Evolutionary conservation across 1,140 invertebrate genomes (phyloP).

Genomic region (Eueides isabella): DNA sequence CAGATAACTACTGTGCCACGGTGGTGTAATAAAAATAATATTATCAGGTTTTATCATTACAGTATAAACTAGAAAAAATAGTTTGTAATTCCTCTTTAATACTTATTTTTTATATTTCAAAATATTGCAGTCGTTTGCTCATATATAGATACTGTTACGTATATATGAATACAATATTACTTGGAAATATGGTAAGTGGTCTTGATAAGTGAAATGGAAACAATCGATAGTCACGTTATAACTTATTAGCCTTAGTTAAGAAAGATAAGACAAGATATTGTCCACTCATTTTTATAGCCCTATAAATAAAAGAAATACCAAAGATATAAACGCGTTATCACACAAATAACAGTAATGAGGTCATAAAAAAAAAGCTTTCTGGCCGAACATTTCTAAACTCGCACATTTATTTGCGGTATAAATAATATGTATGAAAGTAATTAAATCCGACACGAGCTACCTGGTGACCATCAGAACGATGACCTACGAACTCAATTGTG

Average conservation of each 20-base stretch:
- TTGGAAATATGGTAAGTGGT: conserved; percentile 29
- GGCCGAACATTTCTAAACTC: conserved; percentile 53
- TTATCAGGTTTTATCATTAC: not conserved
- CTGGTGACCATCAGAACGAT: conserved; percentile 39
- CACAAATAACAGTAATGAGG: conserved; percentile 58
- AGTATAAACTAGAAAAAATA: not conserved
- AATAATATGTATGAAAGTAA: conserved; percentile 29
- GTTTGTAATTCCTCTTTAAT: not conserved
- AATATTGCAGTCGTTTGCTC: not conserved
- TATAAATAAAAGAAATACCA: conserved; percentile 62
- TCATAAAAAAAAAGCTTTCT: conserved; percentile 58
- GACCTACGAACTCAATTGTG: conserved; percentile 69
- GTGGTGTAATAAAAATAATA: not conserved
- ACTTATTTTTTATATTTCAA: not conserved
- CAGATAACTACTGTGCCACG: not conserved
- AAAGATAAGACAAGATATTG: conserved; percentile 56
- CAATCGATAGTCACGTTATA: conserved; percentile 41
- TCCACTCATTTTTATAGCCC: conserved; percentile 51
- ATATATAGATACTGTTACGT: conserved; percentile 2
- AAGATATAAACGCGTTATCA: conserved; percentile 64
- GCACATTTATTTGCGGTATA: conserved; percentile 38
- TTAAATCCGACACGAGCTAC: conserved; percentile 39
- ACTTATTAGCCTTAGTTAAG: conserved; percentile 37
- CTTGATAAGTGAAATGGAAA: conserved; percentile 41
- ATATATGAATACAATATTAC: conserved; percentile 2